These are phyloP conservation scores for Ciona savignyi DNA, from an alignment of 23 tunicate species.

Conservation along the genomic window DNA sequence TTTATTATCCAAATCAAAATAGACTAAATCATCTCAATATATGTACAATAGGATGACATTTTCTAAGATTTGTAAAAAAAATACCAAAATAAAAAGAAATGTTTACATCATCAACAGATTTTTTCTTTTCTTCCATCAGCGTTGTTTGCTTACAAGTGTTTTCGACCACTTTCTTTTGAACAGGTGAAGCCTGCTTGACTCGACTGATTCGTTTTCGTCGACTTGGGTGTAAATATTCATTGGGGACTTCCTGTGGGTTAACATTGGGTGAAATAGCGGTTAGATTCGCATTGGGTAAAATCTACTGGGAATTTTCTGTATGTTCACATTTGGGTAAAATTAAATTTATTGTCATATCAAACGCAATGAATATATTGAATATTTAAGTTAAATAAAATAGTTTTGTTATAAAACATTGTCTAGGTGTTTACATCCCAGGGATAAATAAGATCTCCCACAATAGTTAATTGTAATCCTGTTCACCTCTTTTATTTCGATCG, in stretches of 20 bases:
- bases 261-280: too few relatives aligned
- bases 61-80: background rate
- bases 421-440: background rate
- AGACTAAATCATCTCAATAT: too few relatives aligned
- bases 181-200: constrained; percentile 16
- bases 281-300: too few relatives aligned
- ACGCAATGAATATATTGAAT: too few relatives aligned
- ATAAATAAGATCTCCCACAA: background rate
- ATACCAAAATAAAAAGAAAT: background rate
- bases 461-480: background rate
- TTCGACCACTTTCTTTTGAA: background rate
- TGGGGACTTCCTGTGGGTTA: constrained; percentile 36
- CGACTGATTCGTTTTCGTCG: constrained; percentile 53
- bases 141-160: background rate
- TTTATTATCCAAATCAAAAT: too few relatives aligned
- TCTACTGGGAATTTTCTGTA: too few relatives aligned
- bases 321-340: too few relatives aligned
- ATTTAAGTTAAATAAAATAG: too few relatives aligned
- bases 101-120: too few relatives aligned
- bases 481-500: constrained; percentile 60
- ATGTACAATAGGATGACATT: too few relatives aligned
- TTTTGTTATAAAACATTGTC: background rate
- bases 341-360: too few relatives aligned
- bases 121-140: background rate
- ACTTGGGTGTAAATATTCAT: constrained; percentile 63